A percentile compares a stretch with the other conserved stretches of the same genome.
Conservation (phyloP, 1,140 invertebrate species). For the Saccostrea glomerata region DNA sequence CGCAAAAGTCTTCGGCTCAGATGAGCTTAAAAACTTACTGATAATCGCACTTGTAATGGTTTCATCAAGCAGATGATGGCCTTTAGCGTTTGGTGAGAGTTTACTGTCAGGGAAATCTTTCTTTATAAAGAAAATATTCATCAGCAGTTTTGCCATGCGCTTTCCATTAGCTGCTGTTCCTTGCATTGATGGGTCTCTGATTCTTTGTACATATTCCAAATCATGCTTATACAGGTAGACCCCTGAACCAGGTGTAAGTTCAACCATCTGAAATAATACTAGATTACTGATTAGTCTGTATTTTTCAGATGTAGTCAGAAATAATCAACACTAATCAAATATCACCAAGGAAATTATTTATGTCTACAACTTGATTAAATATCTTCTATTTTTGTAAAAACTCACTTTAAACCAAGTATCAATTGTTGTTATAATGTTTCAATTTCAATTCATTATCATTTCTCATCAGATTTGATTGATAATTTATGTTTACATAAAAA, state of each 20-base stretch:
- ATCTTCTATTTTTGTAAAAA: too few species aligned
- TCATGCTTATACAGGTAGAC: neutral
- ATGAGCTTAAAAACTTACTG: conserved; percentile 25
- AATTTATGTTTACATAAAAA: too few species aligned
- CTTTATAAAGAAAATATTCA: neutral
- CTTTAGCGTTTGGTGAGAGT: neutral
- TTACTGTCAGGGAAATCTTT: neutral
- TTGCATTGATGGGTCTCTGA: neutral
- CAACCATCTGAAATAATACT: conserved; percentile 13
- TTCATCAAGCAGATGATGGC: neutral
- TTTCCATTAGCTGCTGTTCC: neutral
- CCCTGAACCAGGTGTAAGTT: neutral
- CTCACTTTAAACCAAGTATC: too few species aligned
- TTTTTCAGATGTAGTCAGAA: too few species aligned
- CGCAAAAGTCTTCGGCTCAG: too few species aligned
- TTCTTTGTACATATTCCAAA: neutral
- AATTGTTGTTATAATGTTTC: too few species aligned
- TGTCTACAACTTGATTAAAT: too few species aligned
- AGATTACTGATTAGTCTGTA: too few species aligned
- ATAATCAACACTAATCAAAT: too few species aligned
- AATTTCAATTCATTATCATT: too few species aligned
- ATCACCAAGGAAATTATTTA: too few species aligned
- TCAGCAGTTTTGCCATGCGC: neutral
- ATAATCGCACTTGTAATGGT: neutral
- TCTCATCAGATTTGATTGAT: too few species aligned